Evolutionary conservation across 1,140 invertebrate species (phyloP).

Genomic region (Camponotus floridanus): DNA sequence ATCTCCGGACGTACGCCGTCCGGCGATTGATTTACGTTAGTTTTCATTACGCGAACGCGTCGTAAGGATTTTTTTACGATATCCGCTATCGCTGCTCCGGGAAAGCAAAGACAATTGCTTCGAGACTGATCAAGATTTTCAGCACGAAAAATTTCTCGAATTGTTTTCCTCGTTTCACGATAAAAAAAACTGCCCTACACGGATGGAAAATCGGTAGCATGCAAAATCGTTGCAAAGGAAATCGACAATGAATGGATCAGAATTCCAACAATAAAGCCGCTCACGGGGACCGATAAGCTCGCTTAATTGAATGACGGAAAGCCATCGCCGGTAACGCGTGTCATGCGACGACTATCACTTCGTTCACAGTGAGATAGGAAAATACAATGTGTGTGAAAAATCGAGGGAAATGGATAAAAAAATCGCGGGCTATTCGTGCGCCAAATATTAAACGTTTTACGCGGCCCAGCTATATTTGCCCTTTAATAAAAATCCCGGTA

Average conservation of each 20-base stretch:
- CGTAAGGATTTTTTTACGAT: conserved; percentile 6
- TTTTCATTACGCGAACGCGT: conserved; percentile 68
- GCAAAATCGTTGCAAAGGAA: conserved; percentile 52
- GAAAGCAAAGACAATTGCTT: background rate
- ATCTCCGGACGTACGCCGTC: conserved; percentile 62
- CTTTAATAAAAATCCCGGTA: conserved; percentile 56
- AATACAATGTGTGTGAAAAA: conserved; percentile 57
- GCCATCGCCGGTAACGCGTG: conserved; percentile 62
- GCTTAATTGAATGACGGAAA: conserved; percentile 65
- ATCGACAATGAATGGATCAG: conserved; percentile 60
- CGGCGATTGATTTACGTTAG: conserved; percentile 77
- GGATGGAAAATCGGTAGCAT: conserved; percentile 24
- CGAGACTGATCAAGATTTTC: conserved; percentile 3
- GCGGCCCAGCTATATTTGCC: conserved; percentile 52
- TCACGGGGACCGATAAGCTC: conserved; percentile 43
- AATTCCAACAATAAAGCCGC: conserved; percentile 59
- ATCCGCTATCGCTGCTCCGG: background rate
- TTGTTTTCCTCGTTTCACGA: conserved; percentile 9
- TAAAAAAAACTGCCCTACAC: conserved; percentile 4
- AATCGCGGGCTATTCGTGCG: conserved; percentile 42
- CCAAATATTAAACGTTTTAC: conserved; percentile 60
- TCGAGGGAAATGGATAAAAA: conserved; percentile 50
- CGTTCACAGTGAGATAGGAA: conserved; percentile 54
- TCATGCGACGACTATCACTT: conserved; percentile 62
- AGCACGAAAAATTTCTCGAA: background rate